Conservation (phyloP, 2,888 invertebrate species). For the Eupeodes luniger region DNA sequence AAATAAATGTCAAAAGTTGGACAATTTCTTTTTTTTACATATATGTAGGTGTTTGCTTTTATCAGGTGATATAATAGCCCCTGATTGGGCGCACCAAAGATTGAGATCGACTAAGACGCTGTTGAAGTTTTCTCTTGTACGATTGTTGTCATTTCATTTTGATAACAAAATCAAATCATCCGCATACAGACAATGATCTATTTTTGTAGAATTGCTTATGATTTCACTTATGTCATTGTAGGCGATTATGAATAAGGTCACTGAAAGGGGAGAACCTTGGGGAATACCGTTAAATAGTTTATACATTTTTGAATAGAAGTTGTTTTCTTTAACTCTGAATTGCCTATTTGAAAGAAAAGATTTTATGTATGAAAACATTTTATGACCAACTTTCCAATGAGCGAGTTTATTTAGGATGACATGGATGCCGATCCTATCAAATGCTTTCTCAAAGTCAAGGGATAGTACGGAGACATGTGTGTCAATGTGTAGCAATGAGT, state of each 20-base stretch:
- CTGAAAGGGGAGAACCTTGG: neutral
- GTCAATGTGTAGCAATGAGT: too few relatives aligned
- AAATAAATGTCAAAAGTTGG: neutral
- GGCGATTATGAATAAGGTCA: slow-evolving; percentile 10
- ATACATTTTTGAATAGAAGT: too few relatives aligned
- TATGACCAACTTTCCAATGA: too few relatives aligned
- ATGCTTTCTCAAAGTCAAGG: neutral
- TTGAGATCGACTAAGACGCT: neutral
- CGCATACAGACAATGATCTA: slow-evolving; percentile 4
- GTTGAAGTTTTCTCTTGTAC: too few relatives aligned
- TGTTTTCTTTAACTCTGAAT: too few relatives aligned
- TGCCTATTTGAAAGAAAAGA: too few relatives aligned
- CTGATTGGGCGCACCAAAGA: neutral
- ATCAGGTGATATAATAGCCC: neutral
- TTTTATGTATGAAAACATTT: too few relatives aligned
- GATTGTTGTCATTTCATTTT: neutral
- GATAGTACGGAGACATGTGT: neutral
- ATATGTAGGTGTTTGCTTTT: slow-evolving; percentile 26
- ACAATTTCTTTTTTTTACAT: slow-evolving; percentile 26
- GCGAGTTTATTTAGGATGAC: too few relatives aligned
- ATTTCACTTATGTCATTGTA: slow-evolving; percentile 23
- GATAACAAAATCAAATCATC: slow-evolving; percentile 5
- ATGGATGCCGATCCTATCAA: too few relatives aligned
- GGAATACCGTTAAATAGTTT: too few relatives aligned
- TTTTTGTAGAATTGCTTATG: neutral